phyloP scores from a whole-genome alignment of 2,797 vertebrate species.

The Aplochiton taeniatus region DNA sequence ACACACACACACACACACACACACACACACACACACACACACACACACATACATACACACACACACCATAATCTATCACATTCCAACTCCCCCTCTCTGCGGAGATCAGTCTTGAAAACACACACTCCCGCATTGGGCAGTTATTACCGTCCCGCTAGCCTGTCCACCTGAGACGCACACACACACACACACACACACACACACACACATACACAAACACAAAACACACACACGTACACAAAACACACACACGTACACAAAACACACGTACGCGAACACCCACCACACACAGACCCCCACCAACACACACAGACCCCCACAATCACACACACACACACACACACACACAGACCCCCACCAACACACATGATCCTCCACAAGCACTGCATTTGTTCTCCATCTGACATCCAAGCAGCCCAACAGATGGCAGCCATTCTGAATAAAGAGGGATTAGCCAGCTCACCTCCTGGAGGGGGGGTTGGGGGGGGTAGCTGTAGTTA shows the following conservation, averaged over 20 bases:
- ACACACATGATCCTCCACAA: neutral
- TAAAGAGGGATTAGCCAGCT: slow-evolving; percentile 68
- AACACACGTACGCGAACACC: neutral
- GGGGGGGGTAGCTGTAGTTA: slow-evolving; percentile 22
- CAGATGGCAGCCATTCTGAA: slow-evolving; percentile 70
- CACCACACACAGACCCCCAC: slow-evolving; percentile 12
- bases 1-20: slow-evolving; percentile 48
- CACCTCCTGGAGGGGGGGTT: slow-evolving; percentile 46
- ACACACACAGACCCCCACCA: slow-evolving; percentile 15
- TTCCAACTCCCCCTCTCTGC: slow-evolving; percentile 54
- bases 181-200: slow-evolving; percentile 1
- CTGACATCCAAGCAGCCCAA: slow-evolving; percentile 47
- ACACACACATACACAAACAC: neutral
- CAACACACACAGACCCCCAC: neutral
- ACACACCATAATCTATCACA: slow-evolving; percentile 47
- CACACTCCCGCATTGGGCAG: neutral
- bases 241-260: slow-evolving; percentile 12
- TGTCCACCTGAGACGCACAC: slow-evolving; percentile 54
- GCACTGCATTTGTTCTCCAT: slow-evolving; percentile 27
- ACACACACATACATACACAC: slow-evolving; percentile 19
- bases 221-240: slow-evolving; percentile 20
- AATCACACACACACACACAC: slow-evolving; percentile 19
- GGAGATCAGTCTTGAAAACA: neutral
- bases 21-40: slow-evolving; percentile 24
- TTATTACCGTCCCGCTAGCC: slow-evolving; percentile 16